A percentile compares a stretch with the other conserved stretches of the same genome.
Conservation (phyloP, 1,140 invertebrate genomes). For the Cyphomyrmex costatus region DNA sequence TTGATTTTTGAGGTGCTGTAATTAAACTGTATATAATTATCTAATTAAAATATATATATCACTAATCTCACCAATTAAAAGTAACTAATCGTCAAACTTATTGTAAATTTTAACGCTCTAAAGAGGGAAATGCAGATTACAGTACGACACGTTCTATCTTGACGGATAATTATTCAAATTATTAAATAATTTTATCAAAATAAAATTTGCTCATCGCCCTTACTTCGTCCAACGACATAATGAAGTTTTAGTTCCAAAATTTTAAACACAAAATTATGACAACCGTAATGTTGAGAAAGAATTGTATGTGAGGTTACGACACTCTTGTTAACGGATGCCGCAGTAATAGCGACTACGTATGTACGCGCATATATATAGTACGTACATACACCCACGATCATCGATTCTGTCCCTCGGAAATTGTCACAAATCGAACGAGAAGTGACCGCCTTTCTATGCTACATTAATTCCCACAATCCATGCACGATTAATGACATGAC, state of each 20-base stretch:
- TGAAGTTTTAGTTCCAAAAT: neutral
- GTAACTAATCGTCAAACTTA: neutral
- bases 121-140: neutral
- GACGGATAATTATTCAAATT: neutral
- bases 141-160: neutral
- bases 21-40: too few species aligned
- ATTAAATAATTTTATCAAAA: neutral
- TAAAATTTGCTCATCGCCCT: neutral
- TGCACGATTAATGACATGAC: too few species aligned
- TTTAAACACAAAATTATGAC: neutral
- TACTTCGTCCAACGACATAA: constrained; percentile 55
- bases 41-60: too few species aligned
- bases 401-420: too few species aligned
- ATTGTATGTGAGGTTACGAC: constrained; percentile 9
- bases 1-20: too few species aligned
- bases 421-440: too few species aligned
- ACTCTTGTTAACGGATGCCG: neutral
- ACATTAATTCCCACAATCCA: too few species aligned
- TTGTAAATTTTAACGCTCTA: neutral
- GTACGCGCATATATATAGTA: neutral
- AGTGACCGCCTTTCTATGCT: too few species aligned
- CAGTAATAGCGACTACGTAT: neutral
- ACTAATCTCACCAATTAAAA: neutral
- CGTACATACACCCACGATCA: too few species aligned
- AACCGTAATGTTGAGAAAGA: neutral